Evolutionary conservation across 2,797 vertebrate species (phyloP), one percentile per base, ranked within the genome.

Genomic region (Cynopterus sphinx): DNA sequence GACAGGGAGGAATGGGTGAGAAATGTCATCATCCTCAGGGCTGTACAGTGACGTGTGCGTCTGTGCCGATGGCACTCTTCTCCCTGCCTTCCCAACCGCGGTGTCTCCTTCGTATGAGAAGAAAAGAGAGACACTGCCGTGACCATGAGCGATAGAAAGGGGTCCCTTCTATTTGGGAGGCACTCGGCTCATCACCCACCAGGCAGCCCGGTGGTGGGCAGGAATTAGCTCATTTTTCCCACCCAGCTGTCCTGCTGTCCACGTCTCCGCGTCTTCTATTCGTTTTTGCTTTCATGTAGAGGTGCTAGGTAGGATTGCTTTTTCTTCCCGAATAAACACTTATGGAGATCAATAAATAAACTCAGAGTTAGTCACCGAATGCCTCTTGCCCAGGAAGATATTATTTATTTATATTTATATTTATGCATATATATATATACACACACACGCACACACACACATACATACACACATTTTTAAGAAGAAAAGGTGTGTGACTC

Each of bases 41-140:
- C 43, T 49, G 1, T 22, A n/a, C n/a, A 51, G 7, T 61, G 53
- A 49, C 65, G 36, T 36, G 21, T 71, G 43, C 41, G 26, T 46
- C 75, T 89, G 0, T 43, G 59, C 74, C 21, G 79, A 82, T 2
- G 17, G 3, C 16, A 21, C 31, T 17, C 59, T 73, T 43, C n/a
- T 31, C 46, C 57, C 36, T 49, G 57, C 73, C 36, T 71, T 57
- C 83, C 26, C 33, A 53, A 59, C 51, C 28, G 46, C 22, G 67
- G 43, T 21, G 3, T 87, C 57, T 97, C 31, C 17, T 84, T 83
- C 91, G n/a, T 65, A 4, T 8, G 13, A n/a, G 17, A 67, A 95
- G 55, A 89, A 94, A 89, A 71, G 59, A 46, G n/a, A 59, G 9
- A 6, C 59, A 31, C 0, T 75, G 22, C 81, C 71, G 8, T 71